Conservation (phyloP, 2,113 vertebrate genomes). For the Apteryx owenii region DNA sequence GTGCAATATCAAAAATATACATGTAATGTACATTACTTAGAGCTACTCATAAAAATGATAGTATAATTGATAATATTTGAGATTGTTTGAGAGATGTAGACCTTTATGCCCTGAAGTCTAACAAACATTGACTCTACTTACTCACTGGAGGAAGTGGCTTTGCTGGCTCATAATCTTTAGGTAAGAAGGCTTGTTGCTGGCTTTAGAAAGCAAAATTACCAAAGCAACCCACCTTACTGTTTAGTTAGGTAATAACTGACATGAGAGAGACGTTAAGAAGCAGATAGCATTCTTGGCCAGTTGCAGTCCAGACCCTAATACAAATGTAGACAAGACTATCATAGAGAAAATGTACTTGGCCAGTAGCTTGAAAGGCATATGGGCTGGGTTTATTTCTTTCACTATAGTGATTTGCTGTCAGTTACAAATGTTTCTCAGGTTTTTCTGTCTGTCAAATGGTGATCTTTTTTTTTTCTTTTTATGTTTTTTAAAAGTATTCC, state of each 20-base stretch:
- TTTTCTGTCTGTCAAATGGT: neutral
- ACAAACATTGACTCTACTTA: neutral
- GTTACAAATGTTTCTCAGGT: neutral
- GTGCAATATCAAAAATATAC: neutral
- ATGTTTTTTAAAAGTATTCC: neutral
- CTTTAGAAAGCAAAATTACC: neutral
- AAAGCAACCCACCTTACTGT: too few species aligned
- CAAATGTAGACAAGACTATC: neutral
- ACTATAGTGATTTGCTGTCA: neutral
- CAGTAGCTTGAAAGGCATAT: too few species aligned
- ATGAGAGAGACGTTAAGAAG: neutral
- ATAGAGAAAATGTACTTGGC: neutral
- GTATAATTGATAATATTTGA: neutral
- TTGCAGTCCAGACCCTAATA: neutral
- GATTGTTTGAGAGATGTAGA: neutral
- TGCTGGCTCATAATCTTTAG: neutral
- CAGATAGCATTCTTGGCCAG: neutral
- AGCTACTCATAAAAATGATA: neutral
- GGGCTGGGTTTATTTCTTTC: neutral
- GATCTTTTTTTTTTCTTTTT: neutral
- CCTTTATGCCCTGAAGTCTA: neutral
- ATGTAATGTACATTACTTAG: neutral
- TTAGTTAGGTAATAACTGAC: neutral
- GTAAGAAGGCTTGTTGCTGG: too few species aligned
- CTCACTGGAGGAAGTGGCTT: neutral